Conservation (phyloP, 92 coral and sea anemone species). For the Epizoanthus stellaris region DNA sequence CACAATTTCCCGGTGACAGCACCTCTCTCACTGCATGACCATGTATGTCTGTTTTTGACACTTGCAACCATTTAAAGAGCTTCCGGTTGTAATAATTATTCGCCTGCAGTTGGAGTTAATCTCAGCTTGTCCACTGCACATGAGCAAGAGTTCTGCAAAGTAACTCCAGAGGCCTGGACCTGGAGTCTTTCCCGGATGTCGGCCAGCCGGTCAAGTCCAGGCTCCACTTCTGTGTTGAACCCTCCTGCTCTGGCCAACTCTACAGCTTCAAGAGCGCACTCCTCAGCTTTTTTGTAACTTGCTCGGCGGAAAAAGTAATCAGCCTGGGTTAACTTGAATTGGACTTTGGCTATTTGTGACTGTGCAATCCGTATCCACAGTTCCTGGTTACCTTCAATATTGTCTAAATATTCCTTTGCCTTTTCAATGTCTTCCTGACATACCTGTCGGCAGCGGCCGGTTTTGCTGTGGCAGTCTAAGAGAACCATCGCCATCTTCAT, state of each 20-base stretch:
- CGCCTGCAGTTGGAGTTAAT: not conserved
- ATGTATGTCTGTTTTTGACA: no score
- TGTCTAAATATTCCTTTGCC: slow-evolving; percentile 16
- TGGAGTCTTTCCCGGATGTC: slow-evolving; percentile 20
- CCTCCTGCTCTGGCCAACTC: slow-evolving; percentile 5
- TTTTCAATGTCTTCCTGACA: not conserved
- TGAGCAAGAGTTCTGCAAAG: not conserved
- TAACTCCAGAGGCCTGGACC: not conserved
- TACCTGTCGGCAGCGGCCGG: slow-evolving; percentile 9
- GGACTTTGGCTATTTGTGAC: slow-evolving; percentile 14
- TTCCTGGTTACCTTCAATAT: slow-evolving; percentile 4
- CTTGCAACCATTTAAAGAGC: not conserved
- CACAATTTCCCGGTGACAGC: not conserved
- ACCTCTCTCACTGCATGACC: no score
- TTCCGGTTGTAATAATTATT: not conserved
- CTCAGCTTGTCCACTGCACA: not conserved
- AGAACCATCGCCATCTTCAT: slow-evolving; percentile 26
- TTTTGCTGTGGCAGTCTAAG: slow-evolving; percentile 13
- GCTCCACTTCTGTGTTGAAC: slow-evolving; percentile 20
- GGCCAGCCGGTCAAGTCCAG: slow-evolving; percentile 8
- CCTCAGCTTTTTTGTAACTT: slow-evolving; percentile 23
- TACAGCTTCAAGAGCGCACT: not conserved
- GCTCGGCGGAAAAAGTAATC: slow-evolving; percentile 36
- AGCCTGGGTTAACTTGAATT: slow-evolving; percentile 19
- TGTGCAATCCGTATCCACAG: slow-evolving; percentile 24